phyloP scores from a whole-genome alignment of 2,888 invertebrate genomes.

The Shargacucullia verbasci region DNA sequence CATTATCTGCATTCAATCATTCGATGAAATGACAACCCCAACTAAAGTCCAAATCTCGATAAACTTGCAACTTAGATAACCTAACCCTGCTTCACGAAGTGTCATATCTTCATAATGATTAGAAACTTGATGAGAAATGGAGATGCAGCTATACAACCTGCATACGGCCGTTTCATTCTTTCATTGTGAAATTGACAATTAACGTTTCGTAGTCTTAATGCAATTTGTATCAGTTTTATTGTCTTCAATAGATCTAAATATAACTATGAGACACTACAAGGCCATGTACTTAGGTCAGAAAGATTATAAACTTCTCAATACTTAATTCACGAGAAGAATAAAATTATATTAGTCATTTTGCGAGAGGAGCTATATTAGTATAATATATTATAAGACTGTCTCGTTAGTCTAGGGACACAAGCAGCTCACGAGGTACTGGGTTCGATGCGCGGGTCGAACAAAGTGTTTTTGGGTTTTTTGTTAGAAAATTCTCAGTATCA shows the following conservation, averaged over 20 bases:
- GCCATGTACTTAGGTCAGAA: constrained; percentile 14
- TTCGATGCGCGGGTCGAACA: too few relatives aligned
- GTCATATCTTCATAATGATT: neutral
- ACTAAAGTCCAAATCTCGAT: constrained; percentile 44
- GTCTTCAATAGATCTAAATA: constrained; percentile 50
- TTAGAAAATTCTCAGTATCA: too few relatives aligned
- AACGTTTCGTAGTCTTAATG: constrained; percentile 15
- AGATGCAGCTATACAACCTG: constrained; percentile 1
- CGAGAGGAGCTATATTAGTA: too few relatives aligned
- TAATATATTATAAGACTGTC: too few relatives aligned
- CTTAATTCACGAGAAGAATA: too few relatives aligned
- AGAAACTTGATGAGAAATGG: constrained; percentile 4
- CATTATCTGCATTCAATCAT: constrained; percentile 10
- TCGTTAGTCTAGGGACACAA: too few relatives aligned
- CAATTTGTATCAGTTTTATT: constrained; percentile 24
- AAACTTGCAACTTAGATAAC: constrained; percentile 42
- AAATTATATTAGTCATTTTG: too few relatives aligned
- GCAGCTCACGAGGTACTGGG: too few relatives aligned
- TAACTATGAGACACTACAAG: constrained; percentile 26
- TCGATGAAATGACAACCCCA: constrained; percentile 9
- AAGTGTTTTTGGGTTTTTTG: too few relatives aligned
- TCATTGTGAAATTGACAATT: neutral
- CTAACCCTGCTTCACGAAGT: constrained; percentile 8
- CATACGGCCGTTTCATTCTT: constrained; percentile 14
- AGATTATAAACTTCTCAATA: neutral